Evolutionary conservation across 2,888 invertebrate genomes (phyloP).

Genomic region (Podotricha telesiphe): DNA sequence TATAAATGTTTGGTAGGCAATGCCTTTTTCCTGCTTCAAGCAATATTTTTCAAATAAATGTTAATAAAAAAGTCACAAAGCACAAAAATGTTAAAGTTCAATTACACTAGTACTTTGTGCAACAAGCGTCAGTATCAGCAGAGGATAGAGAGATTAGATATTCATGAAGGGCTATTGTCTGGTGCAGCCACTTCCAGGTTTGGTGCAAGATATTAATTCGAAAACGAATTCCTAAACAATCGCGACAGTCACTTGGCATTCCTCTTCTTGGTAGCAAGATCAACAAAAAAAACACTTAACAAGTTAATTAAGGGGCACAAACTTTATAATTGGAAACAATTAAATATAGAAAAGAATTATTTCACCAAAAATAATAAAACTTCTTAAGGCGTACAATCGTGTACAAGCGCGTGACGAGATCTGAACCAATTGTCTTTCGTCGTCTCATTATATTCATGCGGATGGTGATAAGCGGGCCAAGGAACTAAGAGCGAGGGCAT

Average conservation of each 20-base stretch:
- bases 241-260: conserved; percentile 88
- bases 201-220: conserved; percentile 94
- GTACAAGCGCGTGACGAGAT: conserved; percentile 62
- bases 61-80: conserved; percentile 17
- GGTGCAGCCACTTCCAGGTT: conserved; percentile 97
- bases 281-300: conserved; percentile 70
- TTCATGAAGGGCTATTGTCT: conserved; percentile 94
- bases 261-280: conserved; percentile 82
- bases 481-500: conserved; percentile 77
- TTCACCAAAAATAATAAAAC: conserved; percentile 39
- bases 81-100: conserved; percentile 52
- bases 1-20: conserved; percentile 69
- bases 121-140: conserved; percentile 86
- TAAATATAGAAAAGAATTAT: conserved; percentile 43
- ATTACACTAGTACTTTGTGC: conserved; percentile 61
- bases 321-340: conserved; percentile 50
- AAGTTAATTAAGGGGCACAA: conserved; percentile 57
- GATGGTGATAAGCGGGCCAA: conserved; percentile 76
- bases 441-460: conserved; percentile 77
- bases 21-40: too few relatives aligned
- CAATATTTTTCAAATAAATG: conserved; percentile 58
- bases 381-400: conserved; percentile 47
- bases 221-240: conserved; percentile 94
- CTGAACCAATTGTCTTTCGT: conserved; percentile 69
- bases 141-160: conserved; percentile 92